Conservation (phyloP, 2,797 vertebrate genomes). For the Phoeniculus purpureus region DNA sequence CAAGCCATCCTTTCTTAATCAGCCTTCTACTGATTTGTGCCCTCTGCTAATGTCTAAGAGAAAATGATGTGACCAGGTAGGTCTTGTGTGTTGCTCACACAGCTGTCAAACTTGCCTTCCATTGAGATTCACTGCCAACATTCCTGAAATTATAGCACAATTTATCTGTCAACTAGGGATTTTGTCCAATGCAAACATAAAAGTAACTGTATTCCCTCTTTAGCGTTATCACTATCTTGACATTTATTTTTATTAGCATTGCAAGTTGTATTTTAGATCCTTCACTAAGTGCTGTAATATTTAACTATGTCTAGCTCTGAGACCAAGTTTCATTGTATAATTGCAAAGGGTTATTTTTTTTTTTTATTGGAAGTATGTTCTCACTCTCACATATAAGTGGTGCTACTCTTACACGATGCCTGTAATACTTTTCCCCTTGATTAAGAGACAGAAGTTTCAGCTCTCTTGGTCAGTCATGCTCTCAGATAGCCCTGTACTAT, state of each 20-base stretch:
- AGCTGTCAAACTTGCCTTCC: background rate
- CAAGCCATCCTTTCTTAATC: background rate
- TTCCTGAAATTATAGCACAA: conserved; percentile 73
- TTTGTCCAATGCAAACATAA: conserved; percentile 70
- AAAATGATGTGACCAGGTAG: background rate
- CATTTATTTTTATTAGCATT: conserved; percentile 76
- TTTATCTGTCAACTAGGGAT: conserved; percentile 74
- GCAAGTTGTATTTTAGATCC: conserved; percentile 34
- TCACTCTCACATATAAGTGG: background rate
- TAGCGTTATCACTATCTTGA: conserved; percentile 69
- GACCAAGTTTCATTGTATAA: background rate
- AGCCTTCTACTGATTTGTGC: background rate
- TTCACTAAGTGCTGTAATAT: conserved; percentile 1
- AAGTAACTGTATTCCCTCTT: conserved; percentile 73
- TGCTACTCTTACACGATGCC: background rate
- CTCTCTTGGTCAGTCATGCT: background rate
- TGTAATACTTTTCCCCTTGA: background rate
- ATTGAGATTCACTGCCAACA: conserved; percentile 53
- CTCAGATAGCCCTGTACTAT: background rate
- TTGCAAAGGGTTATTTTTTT: background rate
- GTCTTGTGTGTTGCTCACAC: background rate
- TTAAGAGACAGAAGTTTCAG: background rate
- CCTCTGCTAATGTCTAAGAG: background rate
- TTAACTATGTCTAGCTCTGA: conserved; percentile 55
- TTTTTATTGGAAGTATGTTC: background rate